Conservation (phyloP, 2,797 vertebrate species). For the Paguma larvata region DNA sequence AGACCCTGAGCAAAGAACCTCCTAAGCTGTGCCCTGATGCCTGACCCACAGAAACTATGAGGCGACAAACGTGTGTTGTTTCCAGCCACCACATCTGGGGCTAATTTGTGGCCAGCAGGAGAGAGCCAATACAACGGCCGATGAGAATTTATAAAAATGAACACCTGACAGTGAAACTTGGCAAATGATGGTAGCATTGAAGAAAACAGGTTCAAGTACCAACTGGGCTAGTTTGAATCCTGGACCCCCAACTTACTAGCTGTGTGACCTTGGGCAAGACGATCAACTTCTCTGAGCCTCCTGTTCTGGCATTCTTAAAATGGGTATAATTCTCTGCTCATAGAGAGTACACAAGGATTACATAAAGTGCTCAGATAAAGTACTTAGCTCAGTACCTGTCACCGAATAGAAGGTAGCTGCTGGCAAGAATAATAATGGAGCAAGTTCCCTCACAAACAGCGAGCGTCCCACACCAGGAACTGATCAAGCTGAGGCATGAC, state of each 20-base stretch:
- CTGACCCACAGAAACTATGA: not conserved
- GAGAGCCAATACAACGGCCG: not conserved
- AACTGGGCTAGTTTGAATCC: not conserved
- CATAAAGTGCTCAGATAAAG: not conserved
- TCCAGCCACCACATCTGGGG: not conserved
- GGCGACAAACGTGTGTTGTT: not conserved
- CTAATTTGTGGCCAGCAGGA: not conserved
- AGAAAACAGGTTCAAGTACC: not conserved
- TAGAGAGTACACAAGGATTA: not conserved
- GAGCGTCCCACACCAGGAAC: not conserved
- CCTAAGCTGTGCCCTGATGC: not conserved
- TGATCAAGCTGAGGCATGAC: not conserved
- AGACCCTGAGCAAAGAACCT: not conserved
- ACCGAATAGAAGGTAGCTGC: not conserved
- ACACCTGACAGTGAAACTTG: not conserved
- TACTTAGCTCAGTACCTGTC: not conserved
- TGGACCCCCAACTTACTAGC: not conserved
- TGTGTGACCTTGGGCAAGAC: not conserved
- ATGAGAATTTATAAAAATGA: not conserved
- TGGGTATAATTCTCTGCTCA: not conserved
- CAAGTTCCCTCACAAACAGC: not conserved
- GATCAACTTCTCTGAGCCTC: not conserved
- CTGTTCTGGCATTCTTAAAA: constrained; percentile 20
- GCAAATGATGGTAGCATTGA: too few relatives aligned
- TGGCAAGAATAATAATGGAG: not conserved